Evolutionary conservation across 2,888 invertebrate species (phyloP).

Genomic region (Aspidapion aeneum): DNA sequence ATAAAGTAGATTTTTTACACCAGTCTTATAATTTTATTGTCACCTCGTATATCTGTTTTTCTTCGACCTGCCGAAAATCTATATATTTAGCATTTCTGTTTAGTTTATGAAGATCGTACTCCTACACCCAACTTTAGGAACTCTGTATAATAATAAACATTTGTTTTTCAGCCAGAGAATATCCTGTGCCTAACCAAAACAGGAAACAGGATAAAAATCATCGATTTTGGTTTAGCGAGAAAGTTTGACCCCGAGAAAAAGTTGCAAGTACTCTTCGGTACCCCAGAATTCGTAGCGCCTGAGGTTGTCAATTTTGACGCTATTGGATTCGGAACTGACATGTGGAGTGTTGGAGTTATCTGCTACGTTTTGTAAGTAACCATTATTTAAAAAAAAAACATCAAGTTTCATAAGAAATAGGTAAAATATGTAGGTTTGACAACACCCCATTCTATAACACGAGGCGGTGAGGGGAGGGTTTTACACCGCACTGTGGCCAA

Average conservation of each 20-base stretch:
- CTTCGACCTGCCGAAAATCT: too few species aligned
- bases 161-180: slow-evolving; percentile 82
- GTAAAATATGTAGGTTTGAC: too few species aligned
- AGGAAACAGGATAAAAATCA: slow-evolving; percentile 98
- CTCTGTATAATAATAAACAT: too few species aligned
- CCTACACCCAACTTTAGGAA: too few species aligned
- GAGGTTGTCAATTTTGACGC: slow-evolving; percentile 99
- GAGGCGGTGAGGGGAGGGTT: too few species aligned
- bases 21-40: too few species aligned
- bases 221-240: slow-evolving; percentile 96
- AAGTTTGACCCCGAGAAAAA: slow-evolving; percentile 90
- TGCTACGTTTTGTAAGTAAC: slow-evolving; percentile 94
- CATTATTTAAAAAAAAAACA: background rate
- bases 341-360: slow-evolving; percentile 99
- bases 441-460: too few species aligned
- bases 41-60: too few species aligned
- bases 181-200: slow-evolving; percentile 93
- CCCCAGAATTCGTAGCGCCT: slow-evolving; percentile 98
- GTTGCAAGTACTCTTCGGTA: slow-evolving; percentile 92
- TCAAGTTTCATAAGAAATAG: background rate
- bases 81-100: too few species aligned
- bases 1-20: too few species aligned
- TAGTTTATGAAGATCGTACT: too few species aligned
- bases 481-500: too few species aligned
- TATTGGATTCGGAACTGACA: slow-evolving; percentile 93